Evolutionary conservation across 2,888 invertebrate species (phyloP), one percentile per base, ranked within the genome.

Genomic region (Eubasilissa splendida): DNA sequence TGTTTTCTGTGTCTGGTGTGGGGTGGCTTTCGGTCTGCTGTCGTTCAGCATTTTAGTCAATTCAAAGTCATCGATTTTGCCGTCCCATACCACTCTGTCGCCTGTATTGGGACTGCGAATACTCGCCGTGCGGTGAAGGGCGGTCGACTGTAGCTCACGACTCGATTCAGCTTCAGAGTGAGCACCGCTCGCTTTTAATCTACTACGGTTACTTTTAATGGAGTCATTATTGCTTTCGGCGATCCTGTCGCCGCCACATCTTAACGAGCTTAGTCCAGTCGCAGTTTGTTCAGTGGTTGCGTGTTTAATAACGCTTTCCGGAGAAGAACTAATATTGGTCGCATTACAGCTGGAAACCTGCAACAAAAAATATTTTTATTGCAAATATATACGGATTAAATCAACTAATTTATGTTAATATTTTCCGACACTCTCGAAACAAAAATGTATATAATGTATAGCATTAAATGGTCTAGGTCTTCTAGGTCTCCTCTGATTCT

Each of bases 151-250:
- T 8, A 8, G 50, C 7, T 52, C 50, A 7, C n/a, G 50, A n/a
- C 7, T 42, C 5, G 68, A 14, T 52, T 42, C 52, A 50, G 7
- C 50, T 10, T 68, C 68, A 14, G 31, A 66, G 14, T 42, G 4
- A 1, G 3, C 14, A 52, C 1, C 7, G n/a, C 42, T 66, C 8
- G 66, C n/a, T 33, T 66, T 12, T 68, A 42, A 50, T 7, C 9
- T 31, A 76, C 10, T 63, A 11, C 10, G 22, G 63, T 50, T 53
- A 14, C 14, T 76, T 53, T n/a, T 60, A 52, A 22, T 52, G 22
- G 11, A 76, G 12, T 76, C 74, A 9, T 79, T 79, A 58, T 79
- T 79, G 22, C 54, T 76, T 9, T 78, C 76, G 66, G 75, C 75
- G 0, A 63, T 52, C 63, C 63, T 76, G 52, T 65, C 76, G 10